Evolutionary conservation across 2,888 invertebrate genomes (phyloP).

Genomic region (Lycaena phlaeas): DNA sequence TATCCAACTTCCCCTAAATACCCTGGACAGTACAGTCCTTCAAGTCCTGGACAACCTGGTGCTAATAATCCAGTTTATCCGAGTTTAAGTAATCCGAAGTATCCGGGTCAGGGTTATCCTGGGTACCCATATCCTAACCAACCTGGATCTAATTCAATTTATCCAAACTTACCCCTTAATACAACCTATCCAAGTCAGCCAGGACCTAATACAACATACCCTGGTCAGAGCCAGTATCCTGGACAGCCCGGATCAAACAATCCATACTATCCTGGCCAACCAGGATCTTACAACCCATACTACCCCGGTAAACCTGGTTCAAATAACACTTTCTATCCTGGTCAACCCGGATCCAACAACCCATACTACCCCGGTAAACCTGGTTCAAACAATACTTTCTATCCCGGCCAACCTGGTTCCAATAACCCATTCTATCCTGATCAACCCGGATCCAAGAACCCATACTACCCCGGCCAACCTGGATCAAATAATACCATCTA

Average conservation of each 20-base stretch:
- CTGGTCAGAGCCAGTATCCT: too few relatives aligned
- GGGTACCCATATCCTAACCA: conserved; percentile 5
- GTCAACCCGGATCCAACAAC: not conserved
- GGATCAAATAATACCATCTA: not conserved
- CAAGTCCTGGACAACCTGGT: conserved; percentile 5
- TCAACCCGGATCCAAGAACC: not conserved
- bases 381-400: not conserved
- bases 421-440: not conserved
- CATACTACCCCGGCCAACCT: not conserved
- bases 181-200: not conserved
- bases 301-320: not conserved
- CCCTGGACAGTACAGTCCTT: conserved; percentile 1
- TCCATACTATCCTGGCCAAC: too few relatives aligned
- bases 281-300: not conserved
- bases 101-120: conserved; percentile 10
- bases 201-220: too few relatives aligned
- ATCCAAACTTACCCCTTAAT: not conserved
- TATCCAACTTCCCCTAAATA: conserved; percentile 4
- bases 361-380: too few relatives aligned
- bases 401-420: not conserved
- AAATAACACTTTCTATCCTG: not conserved
- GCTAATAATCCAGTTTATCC: conserved; percentile 12
- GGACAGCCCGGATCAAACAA: too few relatives aligned
- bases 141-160: not conserved
- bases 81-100: not conserved